Evolutionary conservation across 1,140 invertebrate species (phyloP).

Genomic region (Myzus persicae): DNA sequence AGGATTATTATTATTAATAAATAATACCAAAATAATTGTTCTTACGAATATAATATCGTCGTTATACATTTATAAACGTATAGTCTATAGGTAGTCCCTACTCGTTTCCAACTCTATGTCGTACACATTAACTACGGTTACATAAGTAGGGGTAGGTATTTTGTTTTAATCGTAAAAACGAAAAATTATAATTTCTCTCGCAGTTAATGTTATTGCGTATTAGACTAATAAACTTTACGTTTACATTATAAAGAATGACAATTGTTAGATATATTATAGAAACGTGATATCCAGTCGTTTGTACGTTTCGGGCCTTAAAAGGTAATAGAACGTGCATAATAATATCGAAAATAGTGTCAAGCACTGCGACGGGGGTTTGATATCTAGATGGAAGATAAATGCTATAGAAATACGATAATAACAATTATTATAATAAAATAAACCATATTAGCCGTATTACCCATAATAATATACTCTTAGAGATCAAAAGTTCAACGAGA

Average conservation of each 20-base stretch:
- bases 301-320: neutral
- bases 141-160: neutral
- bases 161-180: neutral
- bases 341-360: neutral
- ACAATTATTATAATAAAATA: neutral
- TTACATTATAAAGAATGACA: neutral
- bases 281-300: neutral
- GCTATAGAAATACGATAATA: no score
- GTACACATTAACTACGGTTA: no score
- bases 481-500: no score
- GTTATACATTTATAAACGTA: no score
- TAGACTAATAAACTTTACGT: neutral
- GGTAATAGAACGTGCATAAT: neutral
- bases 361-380: neutral
- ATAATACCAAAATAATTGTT: no score
- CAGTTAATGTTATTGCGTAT: neutral
- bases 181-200: neutral
- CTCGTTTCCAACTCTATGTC: no score
- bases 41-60: no score
- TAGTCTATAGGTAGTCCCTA: no score
- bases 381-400: neutral
- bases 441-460: neutral
- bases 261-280: neutral
- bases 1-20: no score
- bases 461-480: no score